Conservation (phyloP, 1,140 invertebrate genomes). For the Harlomillsia oculata region DNA sequence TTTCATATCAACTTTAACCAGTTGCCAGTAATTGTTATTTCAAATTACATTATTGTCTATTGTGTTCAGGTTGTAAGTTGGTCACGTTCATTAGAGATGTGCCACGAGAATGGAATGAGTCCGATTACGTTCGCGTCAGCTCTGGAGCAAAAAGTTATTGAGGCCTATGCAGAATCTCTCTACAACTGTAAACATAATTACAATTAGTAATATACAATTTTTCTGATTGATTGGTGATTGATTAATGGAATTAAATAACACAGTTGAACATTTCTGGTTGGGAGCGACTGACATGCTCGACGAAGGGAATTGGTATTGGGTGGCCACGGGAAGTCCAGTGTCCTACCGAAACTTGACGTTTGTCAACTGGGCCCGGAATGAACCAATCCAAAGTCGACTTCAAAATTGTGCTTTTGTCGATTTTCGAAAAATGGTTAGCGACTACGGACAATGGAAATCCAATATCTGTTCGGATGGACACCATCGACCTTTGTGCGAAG, state of each 20-base stretch:
- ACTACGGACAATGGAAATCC: background rate
- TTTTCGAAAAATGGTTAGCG: background rate
- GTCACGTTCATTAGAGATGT: background rate
- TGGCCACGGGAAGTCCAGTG: background rate
- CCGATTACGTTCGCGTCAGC: background rate
- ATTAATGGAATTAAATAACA: too few relatives aligned
- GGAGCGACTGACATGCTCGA: background rate
- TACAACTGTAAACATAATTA: background rate
- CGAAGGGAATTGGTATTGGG: background rate
- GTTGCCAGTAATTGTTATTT: too few relatives aligned
- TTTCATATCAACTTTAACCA: too few relatives aligned
- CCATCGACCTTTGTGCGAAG: conserved; percentile 1
- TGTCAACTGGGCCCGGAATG: background rate
- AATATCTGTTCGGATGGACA: conserved; percentile 3
- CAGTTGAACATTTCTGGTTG: background rate
- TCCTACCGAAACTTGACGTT: background rate
- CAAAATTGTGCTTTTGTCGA: conserved; percentile 2
- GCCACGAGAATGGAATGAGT: conserved; percentile 4
- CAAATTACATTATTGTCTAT: too few relatives aligned
- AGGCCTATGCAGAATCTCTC: background rate
- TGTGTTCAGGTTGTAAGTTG: background rate
- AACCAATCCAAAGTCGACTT: background rate
- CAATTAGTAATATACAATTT: background rate
- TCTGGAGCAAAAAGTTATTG: background rate
- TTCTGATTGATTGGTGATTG: background rate